phyloP scores from a whole-genome alignment of 2,797 vertebrate genomes.

The Tarsius wallacei region DNA sequence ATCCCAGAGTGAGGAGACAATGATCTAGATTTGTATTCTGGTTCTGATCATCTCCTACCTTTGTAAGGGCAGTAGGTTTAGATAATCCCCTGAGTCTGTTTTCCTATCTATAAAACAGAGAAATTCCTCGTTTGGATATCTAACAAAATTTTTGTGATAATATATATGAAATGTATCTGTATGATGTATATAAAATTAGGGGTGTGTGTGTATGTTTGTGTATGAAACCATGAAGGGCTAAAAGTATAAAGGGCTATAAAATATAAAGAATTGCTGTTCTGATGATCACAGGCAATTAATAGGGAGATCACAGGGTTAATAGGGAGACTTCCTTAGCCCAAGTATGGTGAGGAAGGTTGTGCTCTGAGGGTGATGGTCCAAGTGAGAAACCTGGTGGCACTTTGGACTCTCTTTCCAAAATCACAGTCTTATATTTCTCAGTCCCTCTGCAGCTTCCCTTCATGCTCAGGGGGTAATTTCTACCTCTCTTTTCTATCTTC shows the following conservation, averaged over 20 bases:
- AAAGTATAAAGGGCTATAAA: not conserved
- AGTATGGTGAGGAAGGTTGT: not conserved
- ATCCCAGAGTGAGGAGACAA: not conserved
- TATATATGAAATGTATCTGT: not conserved
- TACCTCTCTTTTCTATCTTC: not conserved
- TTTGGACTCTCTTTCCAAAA: constrained; percentile 10
- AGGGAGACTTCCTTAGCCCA: not conserved
- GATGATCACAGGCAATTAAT: not conserved
- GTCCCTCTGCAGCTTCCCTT: not conserved
- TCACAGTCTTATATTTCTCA: not conserved
- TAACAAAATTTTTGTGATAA: constrained; percentile 13
- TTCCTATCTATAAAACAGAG: not conserved
- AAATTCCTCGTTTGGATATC: not conserved
- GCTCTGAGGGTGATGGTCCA: not conserved
- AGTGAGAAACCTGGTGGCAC: not conserved
- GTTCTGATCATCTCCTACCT: not conserved
- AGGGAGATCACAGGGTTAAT: not conserved
- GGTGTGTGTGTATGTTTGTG: not conserved
- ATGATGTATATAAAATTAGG: not conserved
- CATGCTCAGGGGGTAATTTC: not conserved
- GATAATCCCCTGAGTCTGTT: not conserved
- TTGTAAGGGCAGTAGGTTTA: not conserved
- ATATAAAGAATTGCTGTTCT: not conserved
- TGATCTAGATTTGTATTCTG: not conserved
- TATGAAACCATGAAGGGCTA: not conserved